phyloP scores from a whole-genome alignment of 1,140 invertebrate species.

The Arctopsyche grandis region DNA sequence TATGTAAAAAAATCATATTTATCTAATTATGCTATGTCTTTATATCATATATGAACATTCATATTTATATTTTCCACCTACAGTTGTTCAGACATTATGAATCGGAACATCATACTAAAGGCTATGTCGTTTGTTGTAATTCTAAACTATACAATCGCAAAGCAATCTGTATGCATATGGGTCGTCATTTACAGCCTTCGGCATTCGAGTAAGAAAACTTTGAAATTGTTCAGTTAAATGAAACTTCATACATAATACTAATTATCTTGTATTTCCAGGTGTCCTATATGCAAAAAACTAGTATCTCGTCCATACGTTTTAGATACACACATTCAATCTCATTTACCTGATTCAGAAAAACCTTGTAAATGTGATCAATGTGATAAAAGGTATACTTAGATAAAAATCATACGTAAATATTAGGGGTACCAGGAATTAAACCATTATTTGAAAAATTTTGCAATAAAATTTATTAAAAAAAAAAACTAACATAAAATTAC shows the following conservation, averaged over 20 bases:
- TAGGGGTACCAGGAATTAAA: too few relatives aligned
- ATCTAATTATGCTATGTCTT: not conserved
- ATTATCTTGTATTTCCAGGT: not conserved
- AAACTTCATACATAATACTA: not conserved
- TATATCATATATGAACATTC: not conserved
- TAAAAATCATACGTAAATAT: not conserved
- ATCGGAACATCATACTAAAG: constrained; percentile 1
- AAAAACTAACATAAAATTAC: too few relatives aligned
- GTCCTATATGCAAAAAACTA: constrained; percentile 22
- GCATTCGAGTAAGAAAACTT: not conserved
- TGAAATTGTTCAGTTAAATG: not conserved
- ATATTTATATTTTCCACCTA: not conserved
- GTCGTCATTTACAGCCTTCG: not conserved
- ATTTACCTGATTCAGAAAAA: constrained; percentile 20
- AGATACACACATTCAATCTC: constrained; percentile 17
- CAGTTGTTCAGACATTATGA: constrained; percentile 31
- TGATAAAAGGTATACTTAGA: not conserved
- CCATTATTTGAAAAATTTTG: too few relatives aligned
- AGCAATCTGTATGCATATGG: constrained; percentile 19
- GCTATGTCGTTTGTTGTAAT: constrained; percentile 28
- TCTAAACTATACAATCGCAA: not conserved
- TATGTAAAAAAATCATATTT: constrained; percentile 12
- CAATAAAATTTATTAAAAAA: too few relatives aligned
- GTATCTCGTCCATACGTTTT: not conserved
- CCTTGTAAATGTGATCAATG: constrained; percentile 32